Evolutionary conservation across 37 sponge, comb jelly and placozoan species (phyloP).

Genomic region (Crambe crambe): DNA sequence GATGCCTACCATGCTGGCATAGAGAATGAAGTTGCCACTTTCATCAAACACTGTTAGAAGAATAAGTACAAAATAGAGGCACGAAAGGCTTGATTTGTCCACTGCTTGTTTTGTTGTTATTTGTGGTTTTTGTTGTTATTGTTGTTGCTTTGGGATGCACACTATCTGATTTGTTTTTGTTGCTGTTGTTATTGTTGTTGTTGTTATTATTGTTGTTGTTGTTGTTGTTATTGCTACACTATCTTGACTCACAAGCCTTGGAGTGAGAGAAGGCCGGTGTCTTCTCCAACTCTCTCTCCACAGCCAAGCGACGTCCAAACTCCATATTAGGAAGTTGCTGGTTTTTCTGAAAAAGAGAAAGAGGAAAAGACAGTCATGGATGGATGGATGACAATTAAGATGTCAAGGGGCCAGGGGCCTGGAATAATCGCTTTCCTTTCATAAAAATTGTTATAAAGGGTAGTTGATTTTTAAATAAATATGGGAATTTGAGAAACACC

Average conservation of each 20-base stretch:
- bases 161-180: too few relatives aligned
- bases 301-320: slow-evolving; percentile 85
- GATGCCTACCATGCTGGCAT: slow-evolving; percentile 89
- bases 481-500: too few relatives aligned
- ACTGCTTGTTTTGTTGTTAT: too few relatives aligned
- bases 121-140: too few relatives aligned
- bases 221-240: not conserved
- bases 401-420: not conserved
- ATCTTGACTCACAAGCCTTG: slow-evolving; percentile 57
- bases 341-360: slow-evolving; percentile 24
- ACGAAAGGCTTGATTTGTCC: too few relatives aligned
- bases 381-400: not conserved
- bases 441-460: not conserved
- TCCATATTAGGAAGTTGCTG: slow-evolving; percentile 89
- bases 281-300: slow-evolving; percentile 91
- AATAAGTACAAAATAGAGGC: not conserved
- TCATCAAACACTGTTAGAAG: slow-evolving; percentile 86
- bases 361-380: not conserved
- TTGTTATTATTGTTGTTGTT: too few relatives aligned
- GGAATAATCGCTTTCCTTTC: not conserved
- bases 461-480: too few relatives aligned
- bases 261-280: slow-evolving; percentile 42
- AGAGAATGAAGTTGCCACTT: slow-evolving; percentile 80
- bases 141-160: too few relatives aligned
- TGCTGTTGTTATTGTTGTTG: too few relatives aligned